These are phyloP conservation scores for Caerostris extrusa DNA, from an alignment of 1,140 invertebrate genomes.

Conservation along the genomic window DNA sequence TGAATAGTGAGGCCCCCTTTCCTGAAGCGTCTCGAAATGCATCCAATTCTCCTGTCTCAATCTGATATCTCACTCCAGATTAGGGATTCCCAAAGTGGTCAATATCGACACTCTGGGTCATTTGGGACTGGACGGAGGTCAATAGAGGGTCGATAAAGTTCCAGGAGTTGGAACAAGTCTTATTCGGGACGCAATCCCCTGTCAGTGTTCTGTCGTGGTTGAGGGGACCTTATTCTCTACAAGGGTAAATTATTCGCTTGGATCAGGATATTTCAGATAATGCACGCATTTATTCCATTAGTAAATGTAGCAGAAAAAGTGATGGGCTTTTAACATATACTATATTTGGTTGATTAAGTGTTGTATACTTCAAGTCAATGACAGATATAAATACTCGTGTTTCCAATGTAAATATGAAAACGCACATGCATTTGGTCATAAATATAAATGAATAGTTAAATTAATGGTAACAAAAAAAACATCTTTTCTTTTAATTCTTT, in stretches of 20 bases:
- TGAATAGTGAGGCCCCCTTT: not conserved
- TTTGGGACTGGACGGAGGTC: slow-evolving; percentile 61
- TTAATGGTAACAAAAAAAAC: too few relatives aligned
- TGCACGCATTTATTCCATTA: too few relatives aligned
- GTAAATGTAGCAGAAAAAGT: too few relatives aligned
- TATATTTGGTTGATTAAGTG: too few relatives aligned
- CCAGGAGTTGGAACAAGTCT: slow-evolving; percentile 48
- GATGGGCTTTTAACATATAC: too few relatives aligned
- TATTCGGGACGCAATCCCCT: slow-evolving; percentile 26
- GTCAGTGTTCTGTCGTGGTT: slow-evolving; percentile 20
- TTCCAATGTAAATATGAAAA: too few relatives aligned
- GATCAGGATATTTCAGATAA: not conserved
- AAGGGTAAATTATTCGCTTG: not conserved
- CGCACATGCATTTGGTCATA: too few relatives aligned
- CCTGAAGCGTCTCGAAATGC: not conserved
- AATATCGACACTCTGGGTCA: slow-evolving; percentile 63
- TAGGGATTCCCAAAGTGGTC: slow-evolving; percentile 45
- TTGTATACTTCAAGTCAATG: too few relatives aligned
- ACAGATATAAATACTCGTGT: too few relatives aligned
- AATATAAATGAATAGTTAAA: too few relatives aligned
- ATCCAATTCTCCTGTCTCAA: slow-evolving; percentile 38
- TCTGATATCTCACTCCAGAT: slow-evolving; percentile 50
- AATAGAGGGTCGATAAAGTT: slow-evolving; percentile 60
- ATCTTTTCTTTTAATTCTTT: too few relatives aligned
- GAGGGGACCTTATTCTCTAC: not conserved